Percentiles rank a stretch among this genome's conserved stretches.
phyloP scores from a whole-genome alignment of 2,113 vertebrate species.

The Rutilus rutilus region DNA sequence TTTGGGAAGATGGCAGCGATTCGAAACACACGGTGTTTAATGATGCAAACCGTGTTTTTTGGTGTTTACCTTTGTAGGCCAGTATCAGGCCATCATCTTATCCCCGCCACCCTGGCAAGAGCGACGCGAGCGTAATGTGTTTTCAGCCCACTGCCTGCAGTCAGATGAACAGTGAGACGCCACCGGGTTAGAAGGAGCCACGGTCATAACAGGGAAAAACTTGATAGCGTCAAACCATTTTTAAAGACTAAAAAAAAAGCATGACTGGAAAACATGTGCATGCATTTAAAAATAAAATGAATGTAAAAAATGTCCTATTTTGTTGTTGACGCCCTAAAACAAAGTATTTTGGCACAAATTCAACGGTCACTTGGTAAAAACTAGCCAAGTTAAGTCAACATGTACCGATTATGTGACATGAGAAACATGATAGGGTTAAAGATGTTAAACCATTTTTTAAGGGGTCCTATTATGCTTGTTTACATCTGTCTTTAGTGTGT shows the following conservation, averaged over 20 bases:
- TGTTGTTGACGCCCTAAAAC: no score
- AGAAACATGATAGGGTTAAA: no score
- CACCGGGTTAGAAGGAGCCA: not conserved
- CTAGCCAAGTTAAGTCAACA: no score
- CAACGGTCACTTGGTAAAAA: no score
- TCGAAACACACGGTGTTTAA: slow-evolving; percentile 22
- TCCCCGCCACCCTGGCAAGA: not conserved
- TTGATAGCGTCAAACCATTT: not conserved
- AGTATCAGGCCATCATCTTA: slow-evolving; percentile 9
- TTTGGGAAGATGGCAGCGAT: slow-evolving; percentile 27
- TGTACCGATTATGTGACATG: no score
- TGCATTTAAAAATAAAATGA: not conserved
- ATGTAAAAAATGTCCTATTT: no score
- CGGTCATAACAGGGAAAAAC: not conserved
- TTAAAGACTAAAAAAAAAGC: not conserved
- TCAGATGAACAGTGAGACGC: not conserved
- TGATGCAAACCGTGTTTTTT: slow-evolving; percentile 32
- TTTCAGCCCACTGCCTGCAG: not conserved
- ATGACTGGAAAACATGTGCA: slow-evolving; percentile 44
- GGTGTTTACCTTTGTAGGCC: slow-evolving; percentile 32
- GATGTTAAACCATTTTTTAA: no score
- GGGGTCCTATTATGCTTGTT: no score
- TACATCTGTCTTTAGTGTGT: no score
- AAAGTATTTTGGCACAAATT: no score
- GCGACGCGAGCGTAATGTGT: not conserved